Evolutionary conservation across 2,888 invertebrate species (phyloP), one percentile per base, ranked within the genome.

Genomic region (Exocentrus adspersus): DNA sequence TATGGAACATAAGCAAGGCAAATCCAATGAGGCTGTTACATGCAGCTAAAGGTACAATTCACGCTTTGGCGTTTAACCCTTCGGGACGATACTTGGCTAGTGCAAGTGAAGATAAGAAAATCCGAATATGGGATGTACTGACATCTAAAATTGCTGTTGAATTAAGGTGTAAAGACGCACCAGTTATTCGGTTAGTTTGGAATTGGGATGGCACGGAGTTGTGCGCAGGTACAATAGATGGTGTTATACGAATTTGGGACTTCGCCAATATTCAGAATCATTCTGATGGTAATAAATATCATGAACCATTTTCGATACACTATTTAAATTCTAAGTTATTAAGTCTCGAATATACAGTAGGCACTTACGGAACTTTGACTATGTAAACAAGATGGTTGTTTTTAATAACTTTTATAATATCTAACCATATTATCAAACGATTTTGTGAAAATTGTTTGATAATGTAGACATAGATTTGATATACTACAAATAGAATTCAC

Each of bases 1-100:
- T 97, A 75, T 97, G 96, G 96, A 90, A 89, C 71, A 88, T 94
- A 56, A 90, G 92, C 65, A 92, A 93, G 77, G 95, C 93, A 9
- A 90, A 90, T 71, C 85, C 93, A 52, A 89, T 94, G 68, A 87
- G 97, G 57, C 88, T 96, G 41, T 89, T 94, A 70, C 86, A 89
- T 45, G 94, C 92, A 7, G 92, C 93, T 74, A 88, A 91, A 71
- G 91, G 90, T 21, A 87, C 89, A 1, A 87, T 97, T 19, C 88
- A 91, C 64, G 85, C 90, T 60, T 83, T 97, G 60, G 89, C 91
- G 19, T 97, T 96, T 84, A 92, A 94, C 79, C 92, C 94, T 0
- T 88, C 91, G 77, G 97, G 97, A 45, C 88, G 91, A 77, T 89
- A 90, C 80, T 84, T 97, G 58, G 95, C 95, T 9, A 92, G 92